These are phyloP conservation scores for Lanius ludovicianus DNA, from an alignment of 2,113 vertebrate species.

Conservation along the genomic window DNA sequence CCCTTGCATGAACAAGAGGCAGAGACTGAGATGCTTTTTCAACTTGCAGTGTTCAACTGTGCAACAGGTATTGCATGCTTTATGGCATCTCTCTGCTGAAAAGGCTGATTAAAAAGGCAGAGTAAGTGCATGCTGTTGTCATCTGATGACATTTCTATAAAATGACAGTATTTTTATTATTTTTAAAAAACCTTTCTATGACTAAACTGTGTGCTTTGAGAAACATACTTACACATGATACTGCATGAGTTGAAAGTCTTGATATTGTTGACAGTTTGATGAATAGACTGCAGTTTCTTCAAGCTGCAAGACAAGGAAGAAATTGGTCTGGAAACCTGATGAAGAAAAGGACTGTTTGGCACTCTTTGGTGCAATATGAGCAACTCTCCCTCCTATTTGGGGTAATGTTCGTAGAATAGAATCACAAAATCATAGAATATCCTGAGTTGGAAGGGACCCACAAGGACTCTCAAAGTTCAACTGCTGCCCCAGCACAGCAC, in stretches of 20 bases:
- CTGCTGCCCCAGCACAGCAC: neutral
- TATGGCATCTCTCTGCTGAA: neutral
- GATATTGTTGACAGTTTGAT: neutral
- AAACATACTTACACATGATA: neutral
- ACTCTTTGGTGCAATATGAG: neutral
- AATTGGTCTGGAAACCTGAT: neutral
- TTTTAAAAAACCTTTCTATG: neutral
- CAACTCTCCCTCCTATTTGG: neutral
- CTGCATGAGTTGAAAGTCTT: neutral
- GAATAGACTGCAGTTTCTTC: neutral
- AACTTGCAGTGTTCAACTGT: neutral
- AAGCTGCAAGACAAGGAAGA: neutral
- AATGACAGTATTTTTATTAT: neutral
- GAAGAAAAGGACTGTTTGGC: neutral
- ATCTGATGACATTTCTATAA: neutral
- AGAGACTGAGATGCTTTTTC: neutral
- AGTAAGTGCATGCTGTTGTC: neutral
- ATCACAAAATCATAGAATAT: neutral
- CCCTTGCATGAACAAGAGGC: neutral
- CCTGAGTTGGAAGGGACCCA: neutral
- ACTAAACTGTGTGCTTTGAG: neutral
- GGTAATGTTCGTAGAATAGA: neutral
- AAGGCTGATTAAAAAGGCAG: conserved; percentile 1
- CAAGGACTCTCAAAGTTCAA: neutral
- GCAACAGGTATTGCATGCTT: neutral